Conservation (phyloP, 2,113 vertebrate genomes). For the Panurus biarmicus region DNA sequence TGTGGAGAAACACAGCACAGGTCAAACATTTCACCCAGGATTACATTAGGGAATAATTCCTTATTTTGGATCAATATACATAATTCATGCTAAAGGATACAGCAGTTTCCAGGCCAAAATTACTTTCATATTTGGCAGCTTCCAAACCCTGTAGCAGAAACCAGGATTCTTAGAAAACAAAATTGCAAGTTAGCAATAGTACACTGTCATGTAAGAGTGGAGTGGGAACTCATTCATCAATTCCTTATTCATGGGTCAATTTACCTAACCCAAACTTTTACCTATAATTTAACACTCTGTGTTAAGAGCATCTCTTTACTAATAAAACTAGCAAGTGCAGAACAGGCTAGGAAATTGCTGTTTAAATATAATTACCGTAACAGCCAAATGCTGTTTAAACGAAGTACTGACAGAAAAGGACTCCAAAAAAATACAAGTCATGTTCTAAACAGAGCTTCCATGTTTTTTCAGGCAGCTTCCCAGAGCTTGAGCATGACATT, state of each 20-base stretch:
- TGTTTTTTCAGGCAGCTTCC: background rate
- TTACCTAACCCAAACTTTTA: background rate
- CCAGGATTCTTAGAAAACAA: background rate
- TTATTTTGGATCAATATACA: background rate
- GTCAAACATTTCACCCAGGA: background rate
- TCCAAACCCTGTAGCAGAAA: background rate
- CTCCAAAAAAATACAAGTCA: background rate
- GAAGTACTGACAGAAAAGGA: background rate
- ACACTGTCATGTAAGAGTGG: rapidly evolving
- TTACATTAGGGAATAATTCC: background rate
- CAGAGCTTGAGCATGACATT: background rate
- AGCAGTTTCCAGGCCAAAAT: background rate
- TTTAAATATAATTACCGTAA: background rate
- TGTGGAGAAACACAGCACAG: background rate
- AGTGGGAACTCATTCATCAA: background rate
- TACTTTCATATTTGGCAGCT: background rate
- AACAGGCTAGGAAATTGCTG: background rate
- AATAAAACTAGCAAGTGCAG: background rate
- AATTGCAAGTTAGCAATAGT: background rate
- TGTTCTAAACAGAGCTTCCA: background rate
- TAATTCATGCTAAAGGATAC: background rate
- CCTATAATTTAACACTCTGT: background rate
- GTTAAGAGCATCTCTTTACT: background rate
- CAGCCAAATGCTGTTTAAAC: background rate
- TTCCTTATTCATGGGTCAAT: background rate